Evolutionary conservation across 2,113 vertebrate genomes (phyloP).

Genomic region (Ceratotherium simum): DNA sequence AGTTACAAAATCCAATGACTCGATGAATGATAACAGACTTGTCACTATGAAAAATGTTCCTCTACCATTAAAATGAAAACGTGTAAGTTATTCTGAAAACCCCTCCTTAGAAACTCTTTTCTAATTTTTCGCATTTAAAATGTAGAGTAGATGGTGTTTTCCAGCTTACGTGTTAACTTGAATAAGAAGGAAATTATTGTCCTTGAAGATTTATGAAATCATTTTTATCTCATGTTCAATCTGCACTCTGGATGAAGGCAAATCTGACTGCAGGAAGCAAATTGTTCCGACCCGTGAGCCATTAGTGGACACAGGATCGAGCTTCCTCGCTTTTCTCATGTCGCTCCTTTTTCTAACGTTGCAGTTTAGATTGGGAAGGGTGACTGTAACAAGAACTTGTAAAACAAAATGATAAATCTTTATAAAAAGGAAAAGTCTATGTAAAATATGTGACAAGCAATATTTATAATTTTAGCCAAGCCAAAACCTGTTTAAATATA

Average conservation of each 20-base stretch:
- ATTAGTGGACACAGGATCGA: background rate
- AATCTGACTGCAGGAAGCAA: background rate
- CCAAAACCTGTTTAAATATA: background rate
- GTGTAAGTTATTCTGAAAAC: background rate
- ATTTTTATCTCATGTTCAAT: background rate
- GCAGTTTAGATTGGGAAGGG: background rate
- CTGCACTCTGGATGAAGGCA: background rate
- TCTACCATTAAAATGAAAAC: background rate
- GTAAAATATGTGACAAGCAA: background rate
- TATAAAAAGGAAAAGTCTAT: background rate
- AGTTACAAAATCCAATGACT: background rate
- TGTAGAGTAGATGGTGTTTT: background rate
- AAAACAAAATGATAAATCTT: conserved; percentile 26
- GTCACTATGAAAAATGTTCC: background rate
- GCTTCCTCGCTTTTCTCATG: background rate
- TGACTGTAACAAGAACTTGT: background rate
- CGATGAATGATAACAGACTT: background rate
- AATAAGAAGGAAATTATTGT: background rate
- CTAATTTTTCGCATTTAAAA: background rate
- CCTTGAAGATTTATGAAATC: background rate
- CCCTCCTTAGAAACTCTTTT: background rate
- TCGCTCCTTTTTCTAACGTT: background rate
- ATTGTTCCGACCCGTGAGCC: background rate
- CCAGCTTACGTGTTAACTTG: background rate
- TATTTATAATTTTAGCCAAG: conserved; percentile 3